Base-by-base conservation (phyloP, 2,888 invertebrate species). In the Steromphala cineraria region DNA sequence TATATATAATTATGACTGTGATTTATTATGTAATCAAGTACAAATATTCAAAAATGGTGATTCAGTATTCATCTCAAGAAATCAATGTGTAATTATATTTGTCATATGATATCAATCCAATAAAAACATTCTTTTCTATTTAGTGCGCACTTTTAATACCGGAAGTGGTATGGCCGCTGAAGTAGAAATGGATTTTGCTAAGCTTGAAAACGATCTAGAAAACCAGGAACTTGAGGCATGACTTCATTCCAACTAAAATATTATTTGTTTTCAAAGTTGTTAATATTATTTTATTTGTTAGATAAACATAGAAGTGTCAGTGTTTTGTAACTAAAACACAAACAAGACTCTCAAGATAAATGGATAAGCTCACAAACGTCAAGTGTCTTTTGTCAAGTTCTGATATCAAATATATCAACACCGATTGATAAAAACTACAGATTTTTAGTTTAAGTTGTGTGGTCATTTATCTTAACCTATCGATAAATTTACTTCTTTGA, bases 161-260 rank as follows among this genome's bases (percentile, higher is more conserved):
- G 67, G 80, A 67, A 80, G 52, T 55, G 83, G 81, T 46, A 85
- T 85, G 84, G 83, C 84, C 31, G 80, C 78, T 8, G 75, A 78
- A 52, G 80, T 62, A 1, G 75, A 77, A 67, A 79, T 80, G 52
- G 83, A 87, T 71, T 84, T 81, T 79, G 67, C 52, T 46, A 83
- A 84, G 55, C 77, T 87, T n/a, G 80, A 79, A 80, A 80, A 36
- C 17, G 87, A 88, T 28, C 82, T 89, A 17, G 88, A 89, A 79
- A 76, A 81, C 5, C 88, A 88, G 79, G 89, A 89, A 83, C 55
- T 89, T 10, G 87, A 88, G 81, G 89, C 87, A 77, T 8, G 52
- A 17, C 56, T 46, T 21, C 36, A 36, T 4, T 36, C 7, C 2
- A 2, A 36, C 36, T 36, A 36, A 4, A 4, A 36, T 36, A 36